Conservation (phyloP, 2,113 vertebrate genomes). For the Lycaon pictus region DNA sequence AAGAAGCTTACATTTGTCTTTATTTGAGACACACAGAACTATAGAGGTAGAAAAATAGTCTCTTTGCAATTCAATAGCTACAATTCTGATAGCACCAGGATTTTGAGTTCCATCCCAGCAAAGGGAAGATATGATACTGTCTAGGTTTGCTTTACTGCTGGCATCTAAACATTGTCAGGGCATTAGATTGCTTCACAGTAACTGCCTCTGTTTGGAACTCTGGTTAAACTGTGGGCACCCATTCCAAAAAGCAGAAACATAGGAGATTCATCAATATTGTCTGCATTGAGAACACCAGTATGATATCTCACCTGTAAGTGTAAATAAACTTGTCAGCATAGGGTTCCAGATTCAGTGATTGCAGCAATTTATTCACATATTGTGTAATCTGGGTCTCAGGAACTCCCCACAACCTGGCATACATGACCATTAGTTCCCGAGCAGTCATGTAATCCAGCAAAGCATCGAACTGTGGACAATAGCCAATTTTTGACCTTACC, state of each 20-base stretch:
- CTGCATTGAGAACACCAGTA: background rate
- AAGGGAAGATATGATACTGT: background rate
- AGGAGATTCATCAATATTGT: background rate
- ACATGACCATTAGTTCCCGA: constrained; percentile 94
- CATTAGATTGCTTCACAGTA: background rate
- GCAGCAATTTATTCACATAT: constrained; percentile 94
- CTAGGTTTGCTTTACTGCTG: background rate
- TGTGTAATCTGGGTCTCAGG: constrained; percentile 91
- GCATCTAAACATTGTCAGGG: background rate
- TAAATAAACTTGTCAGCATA: constrained; percentile 93
- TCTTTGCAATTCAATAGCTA: background rate
- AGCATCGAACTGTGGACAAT: constrained; percentile 96
- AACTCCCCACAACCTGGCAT: constrained; percentile 93
- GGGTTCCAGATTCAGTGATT: constrained; percentile 92
- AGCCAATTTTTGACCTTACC: constrained; percentile 96
- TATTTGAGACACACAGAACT: background rate
- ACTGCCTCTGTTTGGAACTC: background rate
- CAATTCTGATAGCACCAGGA: background rate
- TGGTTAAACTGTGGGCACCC: background rate
- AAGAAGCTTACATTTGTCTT: background rate
- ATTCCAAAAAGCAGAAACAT: background rate
- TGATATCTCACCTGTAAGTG: constrained; percentile 91
- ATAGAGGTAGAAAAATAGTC: background rate
- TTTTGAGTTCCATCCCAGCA: background rate
- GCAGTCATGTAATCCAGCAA: constrained; percentile 96